Evolutionary conservation across 2,113 vertebrate genomes (phyloP).

Genomic region (Upupa epops): DNA sequence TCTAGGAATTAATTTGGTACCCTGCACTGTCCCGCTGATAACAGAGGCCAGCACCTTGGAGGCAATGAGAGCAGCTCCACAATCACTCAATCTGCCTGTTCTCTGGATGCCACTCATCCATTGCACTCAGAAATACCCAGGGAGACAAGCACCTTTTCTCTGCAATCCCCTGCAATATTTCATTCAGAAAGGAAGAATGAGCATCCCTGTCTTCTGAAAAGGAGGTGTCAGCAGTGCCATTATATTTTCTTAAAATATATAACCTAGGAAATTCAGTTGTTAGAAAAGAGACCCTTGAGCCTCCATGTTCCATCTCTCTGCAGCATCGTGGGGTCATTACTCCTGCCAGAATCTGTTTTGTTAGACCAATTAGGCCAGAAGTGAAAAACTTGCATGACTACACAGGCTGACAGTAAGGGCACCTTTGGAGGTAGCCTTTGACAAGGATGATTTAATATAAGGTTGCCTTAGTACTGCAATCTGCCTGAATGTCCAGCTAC

Average conservation of each 20-base stretch:
- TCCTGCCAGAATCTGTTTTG: neutral
- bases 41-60: constrained; percentile 17
- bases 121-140: constrained; percentile 1
- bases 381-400: neutral
- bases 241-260: neutral
- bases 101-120: constrained; percentile 15
- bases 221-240: neutral
- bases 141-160: constrained; percentile 1
- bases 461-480: neutral
- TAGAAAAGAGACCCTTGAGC: neutral
- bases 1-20: constrained; percentile 1
- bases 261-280: neutral
- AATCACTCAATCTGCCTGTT: constrained; percentile 27
- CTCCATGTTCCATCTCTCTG: neutral
- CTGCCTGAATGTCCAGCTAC: neutral
- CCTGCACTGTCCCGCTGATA: neutral
- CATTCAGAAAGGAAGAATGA: neutral
- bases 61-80: neutral
- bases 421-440: neutral
- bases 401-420: neutral
- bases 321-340: neutral
- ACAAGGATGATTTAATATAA: neutral
- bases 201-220: neutral
- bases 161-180: neutral
- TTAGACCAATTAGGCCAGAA: neutral